A percentile compares a stretch with the other conserved stretches of the same genome.
Evolutionary conservation across 2,888 invertebrate genomes (phyloP).

Genomic region (Drosophila mayaguana): DNA sequence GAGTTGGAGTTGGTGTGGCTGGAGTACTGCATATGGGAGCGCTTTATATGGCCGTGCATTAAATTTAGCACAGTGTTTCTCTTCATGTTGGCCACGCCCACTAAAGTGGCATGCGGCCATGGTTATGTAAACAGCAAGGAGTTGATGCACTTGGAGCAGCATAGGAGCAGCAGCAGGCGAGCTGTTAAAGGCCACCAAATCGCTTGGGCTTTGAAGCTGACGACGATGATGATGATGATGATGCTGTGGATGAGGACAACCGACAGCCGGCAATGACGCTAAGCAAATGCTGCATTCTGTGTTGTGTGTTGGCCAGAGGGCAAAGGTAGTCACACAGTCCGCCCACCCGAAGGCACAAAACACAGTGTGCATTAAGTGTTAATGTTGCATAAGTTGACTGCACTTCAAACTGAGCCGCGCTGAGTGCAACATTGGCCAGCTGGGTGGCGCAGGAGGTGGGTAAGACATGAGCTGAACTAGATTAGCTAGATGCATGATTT

Average conservation of each 20-base stretch:
- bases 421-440: conserved; percentile 14
- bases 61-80: conserved; percentile 63
- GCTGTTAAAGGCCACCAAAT: conserved; percentile 66
- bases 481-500: not conserved
- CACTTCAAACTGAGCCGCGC: conserved; percentile 32
- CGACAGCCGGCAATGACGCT: too few species aligned
- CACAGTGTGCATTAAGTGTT: conserved; percentile 64
- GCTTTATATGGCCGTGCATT: conserved; percentile 65
- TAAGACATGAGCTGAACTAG: not conserved
- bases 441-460: conserved; percentile 46
- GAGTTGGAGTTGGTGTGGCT: conserved; percentile 11
- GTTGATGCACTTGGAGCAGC: conserved; percentile 24
- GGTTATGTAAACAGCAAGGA: conserved; percentile 70
- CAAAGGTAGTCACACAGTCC: conserved; percentile 57
- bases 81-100: conserved; percentile 55
- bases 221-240: conserved; percentile 54
- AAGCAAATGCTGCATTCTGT: conserved; percentile 29
- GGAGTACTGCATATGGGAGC: conserved; percentile 46
- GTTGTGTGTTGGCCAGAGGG: conserved; percentile 51
- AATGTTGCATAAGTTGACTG: conserved; percentile 65
- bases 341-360: conserved; percentile 21
- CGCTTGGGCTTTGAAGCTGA: conserved; percentile 55
- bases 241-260: conserved; percentile 37
- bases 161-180: conserved; percentile 27
- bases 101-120: conserved; percentile 69